Evolutionary conservation across 92 coral and sea anemone species (phyloP).

Genomic region (Scolanthus callimorphus): DNA sequence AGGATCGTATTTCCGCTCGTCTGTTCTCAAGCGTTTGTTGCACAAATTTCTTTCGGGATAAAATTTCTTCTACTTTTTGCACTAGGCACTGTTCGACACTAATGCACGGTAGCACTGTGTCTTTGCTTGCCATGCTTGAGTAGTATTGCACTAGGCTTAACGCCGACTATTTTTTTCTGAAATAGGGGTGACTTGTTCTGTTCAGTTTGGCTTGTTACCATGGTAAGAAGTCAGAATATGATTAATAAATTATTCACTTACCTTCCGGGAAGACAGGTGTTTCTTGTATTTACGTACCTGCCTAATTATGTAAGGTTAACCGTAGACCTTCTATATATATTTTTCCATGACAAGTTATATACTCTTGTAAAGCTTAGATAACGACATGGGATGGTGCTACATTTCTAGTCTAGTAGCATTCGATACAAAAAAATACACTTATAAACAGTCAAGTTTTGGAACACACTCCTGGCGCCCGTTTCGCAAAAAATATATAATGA

Average conservation of each 20-base stretch:
- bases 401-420: too few species aligned
- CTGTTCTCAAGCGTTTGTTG: constrained; percentile 9
- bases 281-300: too few species aligned
- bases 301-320: too few species aligned
- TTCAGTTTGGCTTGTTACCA: background rate
- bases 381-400: too few species aligned
- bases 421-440: too few species aligned
- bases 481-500: too few species aligned
- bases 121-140: background rate
- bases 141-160: background rate
- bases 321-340: too few species aligned
- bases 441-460: too few species aligned
- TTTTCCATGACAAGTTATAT: too few species aligned
- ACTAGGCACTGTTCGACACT: background rate
- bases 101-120: background rate
- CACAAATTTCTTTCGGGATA: background rate
- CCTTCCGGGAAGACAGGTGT: background rate
- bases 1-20: background rate
- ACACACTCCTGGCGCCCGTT: too few species aligned
- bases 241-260: background rate
- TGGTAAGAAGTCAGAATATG: background rate
- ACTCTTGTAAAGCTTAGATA: too few species aligned
- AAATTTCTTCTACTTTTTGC: background rate
- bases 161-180: too few species aligned
- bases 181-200: background rate